Conservation (phyloP, 2,113 vertebrate species). For the Typhlomys cinereus region DNA sequence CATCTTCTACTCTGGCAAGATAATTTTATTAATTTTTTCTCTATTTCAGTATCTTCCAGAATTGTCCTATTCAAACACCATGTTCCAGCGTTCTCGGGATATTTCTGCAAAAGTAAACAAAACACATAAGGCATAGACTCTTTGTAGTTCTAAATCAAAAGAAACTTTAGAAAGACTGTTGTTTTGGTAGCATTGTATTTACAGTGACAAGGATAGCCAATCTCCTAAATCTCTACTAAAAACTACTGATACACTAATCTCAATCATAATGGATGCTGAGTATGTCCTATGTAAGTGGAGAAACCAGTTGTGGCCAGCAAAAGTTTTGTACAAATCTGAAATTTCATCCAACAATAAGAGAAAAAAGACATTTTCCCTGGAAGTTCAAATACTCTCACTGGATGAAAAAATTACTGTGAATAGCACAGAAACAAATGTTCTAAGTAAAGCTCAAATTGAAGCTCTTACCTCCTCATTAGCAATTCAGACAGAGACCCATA, state of each 20-base stretch:
- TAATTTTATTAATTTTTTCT: slow-evolving; percentile 29
- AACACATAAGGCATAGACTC: background rate
- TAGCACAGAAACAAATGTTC: slow-evolving; percentile 62
- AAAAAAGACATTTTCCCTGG: slow-evolving; percentile 50
- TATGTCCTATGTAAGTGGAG: slow-evolving; percentile 76
- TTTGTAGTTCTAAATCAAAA: slow-evolving; percentile 53
- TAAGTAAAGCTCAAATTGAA: slow-evolving; percentile 68
- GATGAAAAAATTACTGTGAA: slow-evolving; percentile 67
- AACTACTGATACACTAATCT: slow-evolving; percentile 25
- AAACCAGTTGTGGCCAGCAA: slow-evolving; percentile 75
- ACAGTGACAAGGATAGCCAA: background rate
- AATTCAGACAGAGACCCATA: slow-evolving; percentile 38
- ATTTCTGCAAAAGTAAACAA: slow-evolving; percentile 39
- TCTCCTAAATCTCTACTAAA: background rate
- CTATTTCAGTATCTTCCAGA: slow-evolving; percentile 48
- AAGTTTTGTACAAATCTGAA: slow-evolving; percentile 66
- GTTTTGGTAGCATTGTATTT: slow-evolving; percentile 36
- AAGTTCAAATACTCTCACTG: slow-evolving; percentile 75
- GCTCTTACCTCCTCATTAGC: slow-evolving; percentile 55
- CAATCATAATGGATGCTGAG: slow-evolving; percentile 66
- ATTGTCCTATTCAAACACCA: slow-evolving; percentile 37
- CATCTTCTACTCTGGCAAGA: slow-evolving; percentile 3
- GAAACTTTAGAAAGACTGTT: slow-evolving; percentile 40
- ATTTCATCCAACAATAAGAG: slow-evolving; percentile 42
- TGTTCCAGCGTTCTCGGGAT: slow-evolving; percentile 47